Conservation (phyloP, 1,140 invertebrate species). For the Tetragonula clypearis region DNA sequence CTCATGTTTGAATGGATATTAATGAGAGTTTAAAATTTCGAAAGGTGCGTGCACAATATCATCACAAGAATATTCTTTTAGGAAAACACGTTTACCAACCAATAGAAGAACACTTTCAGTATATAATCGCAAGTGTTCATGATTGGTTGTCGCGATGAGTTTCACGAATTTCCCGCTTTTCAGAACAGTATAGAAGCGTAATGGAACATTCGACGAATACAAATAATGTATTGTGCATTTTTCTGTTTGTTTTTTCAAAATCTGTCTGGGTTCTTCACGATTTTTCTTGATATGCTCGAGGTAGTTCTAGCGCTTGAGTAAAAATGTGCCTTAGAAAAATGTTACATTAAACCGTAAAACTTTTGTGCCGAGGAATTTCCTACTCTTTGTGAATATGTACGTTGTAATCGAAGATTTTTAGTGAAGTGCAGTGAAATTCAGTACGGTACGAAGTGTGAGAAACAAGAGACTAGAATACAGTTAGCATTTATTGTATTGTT, state of each 20-base stretch:
- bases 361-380: conserved; percentile 24
- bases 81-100: conserved; percentile 1
- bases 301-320: conserved; percentile 1
- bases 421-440: conserved; percentile 28
- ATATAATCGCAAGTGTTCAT: not conserved
- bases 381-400: conserved; percentile 40
- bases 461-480: not conserved
- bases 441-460: conserved; percentile 4
- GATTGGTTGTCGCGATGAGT: conserved; percentile 31
- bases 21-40: not conserved
- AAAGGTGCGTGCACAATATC: not conserved
- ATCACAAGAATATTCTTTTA: conserved; percentile 2
- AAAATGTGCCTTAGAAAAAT: conserved; percentile 60
- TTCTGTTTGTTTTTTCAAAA: conserved; percentile 33
- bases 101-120: conserved; percentile 3
- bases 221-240: conserved; percentile 63
- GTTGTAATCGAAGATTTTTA: conserved; percentile 14
- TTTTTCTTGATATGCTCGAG: not conserved
- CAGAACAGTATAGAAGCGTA: conserved; percentile 22
- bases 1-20: not conserved
- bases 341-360: conserved; percentile 37
- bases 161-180: conserved; percentile 47
- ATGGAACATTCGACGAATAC: conserved; percentile 40
- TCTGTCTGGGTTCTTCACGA: conserved; percentile 3
- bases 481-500: not conserved